Evolutionary conservation across 2,888 invertebrate genomes (phyloP).

Genomic region (Tiliacea citrago): DNA sequence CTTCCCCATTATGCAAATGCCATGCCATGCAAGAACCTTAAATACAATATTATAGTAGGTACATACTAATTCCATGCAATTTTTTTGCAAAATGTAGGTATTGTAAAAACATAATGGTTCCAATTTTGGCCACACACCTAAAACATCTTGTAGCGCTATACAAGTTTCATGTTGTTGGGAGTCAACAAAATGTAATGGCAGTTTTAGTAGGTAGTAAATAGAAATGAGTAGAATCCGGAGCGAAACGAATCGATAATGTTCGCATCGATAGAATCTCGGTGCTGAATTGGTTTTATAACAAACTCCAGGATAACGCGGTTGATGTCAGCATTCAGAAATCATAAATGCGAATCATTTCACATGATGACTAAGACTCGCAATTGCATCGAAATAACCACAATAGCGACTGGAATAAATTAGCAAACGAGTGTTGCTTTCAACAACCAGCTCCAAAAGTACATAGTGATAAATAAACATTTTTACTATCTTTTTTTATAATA

Average conservation of each 20-base stretch:
- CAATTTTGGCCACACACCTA: too few relatives aligned
- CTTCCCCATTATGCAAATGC: too few relatives aligned
- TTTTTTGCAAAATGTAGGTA: too few relatives aligned
- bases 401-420: background rate
- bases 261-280: constrained; percentile 33
- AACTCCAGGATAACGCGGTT: constrained; percentile 14
- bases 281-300: constrained; percentile 20
- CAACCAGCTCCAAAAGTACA: background rate
- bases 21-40: too few relatives aligned
- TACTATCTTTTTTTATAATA: background rate
- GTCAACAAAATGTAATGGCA: constrained; percentile 40
- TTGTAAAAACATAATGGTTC: too few relatives aligned
- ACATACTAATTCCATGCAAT: too few relatives aligned
- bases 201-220: constrained; percentile 36
- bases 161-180: constrained; percentile 13
- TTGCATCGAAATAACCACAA: background rate
- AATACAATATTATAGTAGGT: too few relatives aligned
- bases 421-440: background rate
- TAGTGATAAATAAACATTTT: background rate
- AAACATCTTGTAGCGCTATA: background rate
- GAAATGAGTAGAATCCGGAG: constrained; percentile 38
- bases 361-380: background rate
- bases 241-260: constrained; percentile 47
- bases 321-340: constrained; percentile 8
- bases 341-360: constrained; percentile 9